Conservation (phyloP, 2,797 vertebrate species). For the Cheirogaleus major region DNA sequence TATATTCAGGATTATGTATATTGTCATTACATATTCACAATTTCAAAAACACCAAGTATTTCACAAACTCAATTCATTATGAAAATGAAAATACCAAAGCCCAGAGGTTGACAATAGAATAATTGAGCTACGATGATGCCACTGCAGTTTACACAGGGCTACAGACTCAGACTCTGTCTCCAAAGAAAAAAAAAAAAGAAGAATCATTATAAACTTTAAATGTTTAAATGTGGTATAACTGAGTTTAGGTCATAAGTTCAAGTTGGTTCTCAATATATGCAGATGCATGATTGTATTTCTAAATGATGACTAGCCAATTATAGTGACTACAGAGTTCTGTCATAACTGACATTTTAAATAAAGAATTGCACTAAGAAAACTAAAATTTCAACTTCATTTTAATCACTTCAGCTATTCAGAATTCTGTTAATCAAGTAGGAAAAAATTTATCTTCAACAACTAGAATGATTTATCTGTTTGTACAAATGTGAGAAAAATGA, state of each 20-base stretch:
- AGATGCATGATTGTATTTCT: conserved; percentile 18
- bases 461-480: conserved; percentile 74
- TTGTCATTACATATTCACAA: neutral
- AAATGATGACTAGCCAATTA: conserved; percentile 60
- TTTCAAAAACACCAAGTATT: conserved; percentile 3
- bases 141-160: too few relatives aligned
- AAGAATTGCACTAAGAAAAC: conserved; percentile 41
- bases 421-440: conserved; percentile 67
- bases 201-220: neutral
- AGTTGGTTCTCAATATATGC: neutral
- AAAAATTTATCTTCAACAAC: conserved; percentile 17
- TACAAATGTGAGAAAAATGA: conserved; percentile 68
- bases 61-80: neutral
- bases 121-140: too few relatives aligned
- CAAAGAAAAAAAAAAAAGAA: neutral
- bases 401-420: conserved; percentile 63
- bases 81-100: conserved; percentile 28
- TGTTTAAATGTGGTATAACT: neutral
- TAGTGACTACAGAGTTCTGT: conserved; percentile 38
- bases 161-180: too few relatives aligned
- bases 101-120: neutral
- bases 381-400: conserved; percentile 60
- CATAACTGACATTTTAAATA: conserved; percentile 65
- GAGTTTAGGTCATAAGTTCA: conserved; percentile 57
- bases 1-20: neutral